Conservation (phyloP, 2,888 invertebrate genomes). For the Chaetoderma sp. region DNA sequence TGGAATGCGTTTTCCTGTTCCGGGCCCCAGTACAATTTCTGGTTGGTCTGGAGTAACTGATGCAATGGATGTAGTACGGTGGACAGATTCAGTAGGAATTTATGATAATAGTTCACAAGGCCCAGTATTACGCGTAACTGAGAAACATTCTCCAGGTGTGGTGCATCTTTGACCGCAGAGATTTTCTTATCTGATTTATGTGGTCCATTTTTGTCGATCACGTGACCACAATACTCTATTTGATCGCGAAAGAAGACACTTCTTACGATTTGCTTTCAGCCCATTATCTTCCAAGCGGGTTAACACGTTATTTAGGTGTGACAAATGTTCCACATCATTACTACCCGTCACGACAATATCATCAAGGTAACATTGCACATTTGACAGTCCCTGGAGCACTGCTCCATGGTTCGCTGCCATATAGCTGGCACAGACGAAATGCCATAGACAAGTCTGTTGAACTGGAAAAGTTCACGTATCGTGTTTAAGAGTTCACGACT, state of each 20-base stretch:
- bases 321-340: neutral
- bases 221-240: neutral
- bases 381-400: slow-evolving; percentile 23
- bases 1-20: slow-evolving; percentile 10
- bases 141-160: slow-evolving; percentile 3
- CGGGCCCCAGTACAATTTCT: slow-evolving; percentile 1
- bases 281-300: slow-evolving; percentile 1
- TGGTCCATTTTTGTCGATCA: slow-evolving; percentile 10
- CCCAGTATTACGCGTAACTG: slow-evolving; percentile 3
- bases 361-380: slow-evolving; percentile 18
- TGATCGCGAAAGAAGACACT: slow-evolving; percentile 7
- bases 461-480: slow-evolving; percentile 33
- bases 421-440: slow-evolving; percentile 37
- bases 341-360: slow-evolving; percentile 26
- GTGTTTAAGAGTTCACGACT: slow-evolving; percentile 25
- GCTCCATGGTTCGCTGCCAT: slow-evolving; percentile 36
- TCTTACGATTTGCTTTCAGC: slow-evolving; percentile 8
- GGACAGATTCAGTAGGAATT: slow-evolving; percentile 1
- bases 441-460: slow-evolving; percentile 35
- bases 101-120: slow-evolving; percentile 17
- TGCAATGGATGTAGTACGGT: slow-evolving; percentile 9
- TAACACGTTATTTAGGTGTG: slow-evolving; percentile 17
- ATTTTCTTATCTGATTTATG: slow-evolving; percentile 15
- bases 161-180: slow-evolving; percentile 1
- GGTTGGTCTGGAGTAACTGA: neutral